Evolutionary conservation across 2,113 vertebrate genomes (phyloP), one percentile per base, ranked within the genome.

Genomic region (Silurus meridionalis): DNA sequence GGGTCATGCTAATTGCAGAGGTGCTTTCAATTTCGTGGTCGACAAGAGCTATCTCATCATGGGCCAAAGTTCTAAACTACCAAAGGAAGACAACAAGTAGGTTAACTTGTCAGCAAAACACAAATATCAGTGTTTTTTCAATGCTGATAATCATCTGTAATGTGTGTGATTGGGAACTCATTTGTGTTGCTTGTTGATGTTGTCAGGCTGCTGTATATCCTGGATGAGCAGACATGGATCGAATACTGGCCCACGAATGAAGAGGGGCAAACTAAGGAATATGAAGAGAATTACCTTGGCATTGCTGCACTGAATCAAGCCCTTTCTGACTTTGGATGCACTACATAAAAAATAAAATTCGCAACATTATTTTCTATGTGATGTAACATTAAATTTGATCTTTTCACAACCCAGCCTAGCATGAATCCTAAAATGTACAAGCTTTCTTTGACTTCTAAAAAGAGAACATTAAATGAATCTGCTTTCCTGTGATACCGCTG

Each of bases 211-310:
- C 89, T 92, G 69, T 95, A 95, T 15, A 80, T 90, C 15, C 86
- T 95, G 2, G 91, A 92, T 21, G 92, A 93, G 80, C 84, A 83
- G 85, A 93, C 92, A 0, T 95, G 94, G 94, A 88, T 95, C 5
- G 94, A 95, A 90, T 94, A 93, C 90, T 94, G 94, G 94, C 94
- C 94, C 17, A 92, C 90, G 80, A 6, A n/a, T 0, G 19, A 11
- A 19, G 93, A 95, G 72, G 92, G 91, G 81, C 83, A 87, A 80
- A 85, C 79, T 0, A 0, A 5, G 8, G 5, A 25, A 52, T 83
- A 72, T 82, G 71, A 0, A 57, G 69, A 82, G 0, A 74, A 2
- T 25, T 19, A 84, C 71, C 13, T 6, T 0, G 66, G 75, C 21
- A 81, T 90, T 28, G 7, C 0, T 6, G 46, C 23, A 8, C 82